A percentile compares a stretch with the other conserved stretches of the same genome.
These are phyloP conservation scores for Macaca fascicularis DNA, from an alignment of 2,113 vertebrate genomes.

Conservation along the genomic window T2T-MFA8v1.1 NC_088378.1:48633001-48633500, in stretches of 20 bases:
- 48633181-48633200: background rate
- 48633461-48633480: background rate
- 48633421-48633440: background rate
- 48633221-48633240: background rate
- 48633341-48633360: background rate
- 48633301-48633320: background rate
- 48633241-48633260: background rate
- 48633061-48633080: too few relatives aligned
- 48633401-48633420: background rate
- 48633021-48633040: too few relatives aligned
- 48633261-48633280: background rate
- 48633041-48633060: too few relatives aligned
- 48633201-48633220: background rate
- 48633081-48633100: too few relatives aligned
- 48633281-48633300: background rate
- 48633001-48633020: too few relatives aligned
- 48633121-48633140: background rate
- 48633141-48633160: background rate
- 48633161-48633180: background rate
- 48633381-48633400: background rate
- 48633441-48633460: background rate
- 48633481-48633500: background rate
- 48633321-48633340: background rate
- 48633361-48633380: background rate
- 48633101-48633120: background rate